A percentile compares a stretch with the other conserved stretches of the same genome.
Conservation (phyloP, 2,113 vertebrate genomes). For the Rhodinocichla rosea region DNA sequence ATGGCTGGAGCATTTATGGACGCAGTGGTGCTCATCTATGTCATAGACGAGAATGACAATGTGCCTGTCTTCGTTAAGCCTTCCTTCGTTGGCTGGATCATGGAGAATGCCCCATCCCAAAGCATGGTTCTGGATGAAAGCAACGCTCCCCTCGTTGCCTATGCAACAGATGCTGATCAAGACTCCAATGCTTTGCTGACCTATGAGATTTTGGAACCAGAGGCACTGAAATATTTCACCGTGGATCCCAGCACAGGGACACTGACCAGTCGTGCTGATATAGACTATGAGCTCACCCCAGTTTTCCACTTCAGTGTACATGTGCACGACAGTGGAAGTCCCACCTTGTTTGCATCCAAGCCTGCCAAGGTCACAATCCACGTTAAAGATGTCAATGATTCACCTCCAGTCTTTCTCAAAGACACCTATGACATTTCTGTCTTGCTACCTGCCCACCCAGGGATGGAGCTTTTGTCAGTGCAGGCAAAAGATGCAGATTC, state of each 20-base stretch:
- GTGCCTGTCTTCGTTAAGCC: conserved; percentile 77
- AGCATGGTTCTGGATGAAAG: conserved; percentile 86
- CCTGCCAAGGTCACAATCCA: conserved; percentile 81
- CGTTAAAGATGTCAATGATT: conserved; percentile 87
- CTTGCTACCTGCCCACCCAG: conserved; percentile 76
- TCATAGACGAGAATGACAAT: conserved; percentile 94
- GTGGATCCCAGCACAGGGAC: conserved; percentile 91
- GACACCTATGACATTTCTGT: conserved; percentile 75
- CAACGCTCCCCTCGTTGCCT: conserved; percentile 85
- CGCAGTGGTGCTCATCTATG: conserved; percentile 77
- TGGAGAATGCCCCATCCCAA: conserved; percentile 82
- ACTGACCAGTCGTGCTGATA: conserved; percentile 72
- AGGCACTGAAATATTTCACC: conserved; percentile 80
- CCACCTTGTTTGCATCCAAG: conserved; percentile 79
- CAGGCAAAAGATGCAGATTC: conserved; percentile 87
- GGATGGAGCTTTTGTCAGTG: conserved; percentile 81
- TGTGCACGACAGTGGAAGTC: conserved; percentile 84
- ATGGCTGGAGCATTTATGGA: conserved; percentile 77
- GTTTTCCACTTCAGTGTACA: conserved; percentile 85
- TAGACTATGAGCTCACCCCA: conserved; percentile 84
- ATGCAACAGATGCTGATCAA: conserved; percentile 83
- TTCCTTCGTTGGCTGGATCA: conserved; percentile 82
- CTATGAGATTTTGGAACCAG: conserved; percentile 87
- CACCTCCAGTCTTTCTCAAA: conserved; percentile 81
- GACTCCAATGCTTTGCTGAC: conserved; percentile 84